A percentile compares a stretch with the other conserved stretches of the same genome.
These are phyloP conservation scores for Creontiades dilutus DNA, from an alignment of 2,888 invertebrate species.

Conservation along the genomic window DNA sequence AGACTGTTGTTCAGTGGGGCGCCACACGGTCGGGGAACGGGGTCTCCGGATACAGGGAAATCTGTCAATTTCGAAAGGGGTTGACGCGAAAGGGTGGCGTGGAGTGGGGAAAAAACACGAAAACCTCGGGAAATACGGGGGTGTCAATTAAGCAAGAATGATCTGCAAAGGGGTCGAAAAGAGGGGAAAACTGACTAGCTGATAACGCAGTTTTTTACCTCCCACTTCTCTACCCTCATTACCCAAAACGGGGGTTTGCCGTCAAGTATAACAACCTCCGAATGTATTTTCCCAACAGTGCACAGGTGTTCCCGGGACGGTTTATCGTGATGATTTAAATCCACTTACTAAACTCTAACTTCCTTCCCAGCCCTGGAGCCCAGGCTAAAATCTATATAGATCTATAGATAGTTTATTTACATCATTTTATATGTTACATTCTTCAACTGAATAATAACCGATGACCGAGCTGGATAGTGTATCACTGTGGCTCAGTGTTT, in stretches of 20 bases:
- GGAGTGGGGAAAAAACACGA: slow-evolving; percentile 23
- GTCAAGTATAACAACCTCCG: slow-evolving; percentile 35
- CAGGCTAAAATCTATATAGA: too few relatives aligned
- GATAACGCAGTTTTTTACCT: slow-evolving; percentile 51
- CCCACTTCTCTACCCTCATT: slow-evolving; percentile 22
- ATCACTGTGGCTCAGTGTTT: too few relatives aligned
- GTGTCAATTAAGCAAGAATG: slow-evolving; percentile 56
- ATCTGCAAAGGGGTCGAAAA: slow-evolving; percentile 26
- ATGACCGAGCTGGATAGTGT: too few relatives aligned
- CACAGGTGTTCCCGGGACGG: not conserved
- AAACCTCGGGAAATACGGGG: slow-evolving; percentile 2
- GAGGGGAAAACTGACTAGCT: slow-evolving; percentile 44
- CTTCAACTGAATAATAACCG: too few relatives aligned
- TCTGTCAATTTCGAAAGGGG: slow-evolving; percentile 45
- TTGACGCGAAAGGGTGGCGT: not conserved
- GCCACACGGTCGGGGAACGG: slow-evolving; percentile 20
- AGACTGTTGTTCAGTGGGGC: slow-evolving; percentile 50
- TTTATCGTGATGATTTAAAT: not conserved
- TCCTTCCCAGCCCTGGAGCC: too few relatives aligned
- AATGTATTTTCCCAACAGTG: slow-evolving; percentile 45
- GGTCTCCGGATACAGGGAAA: slow-evolving; percentile 33
- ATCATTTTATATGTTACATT: too few relatives aligned
- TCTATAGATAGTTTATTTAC: too few relatives aligned
- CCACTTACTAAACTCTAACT: not conserved
- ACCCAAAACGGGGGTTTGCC: slow-evolving; percentile 29